Percentiles rank a stretch among this genome's conserved stretches.
These are phyloP conservation scores for Eutolmus rufibarbis DNA, from an alignment of 2,888 invertebrate species.

Conservation along the genomic window DNA sequence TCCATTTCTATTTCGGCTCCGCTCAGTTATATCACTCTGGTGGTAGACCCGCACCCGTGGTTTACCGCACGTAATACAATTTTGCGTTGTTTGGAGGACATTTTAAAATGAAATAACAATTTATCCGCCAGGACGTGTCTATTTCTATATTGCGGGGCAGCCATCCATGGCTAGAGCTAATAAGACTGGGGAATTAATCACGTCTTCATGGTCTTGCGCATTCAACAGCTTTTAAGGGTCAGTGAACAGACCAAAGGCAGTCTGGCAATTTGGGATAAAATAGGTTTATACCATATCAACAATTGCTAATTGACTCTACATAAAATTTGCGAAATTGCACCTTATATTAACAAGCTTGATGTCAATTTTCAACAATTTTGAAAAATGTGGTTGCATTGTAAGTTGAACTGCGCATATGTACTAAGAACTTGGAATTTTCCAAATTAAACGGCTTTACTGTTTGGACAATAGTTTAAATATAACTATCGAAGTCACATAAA, in stretches of 20 bases:
- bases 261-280: not conserved
- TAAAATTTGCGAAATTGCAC: too few relatives aligned
- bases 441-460: too few relatives aligned
- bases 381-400: too few relatives aligned
- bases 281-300: not conserved
- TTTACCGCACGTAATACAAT: not conserved
- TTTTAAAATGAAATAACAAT: not conserved
- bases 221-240: not conserved
- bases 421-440: too few relatives aligned
- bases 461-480: too few relatives aligned
- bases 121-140: not conserved
- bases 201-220: not conserved
- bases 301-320: not conserved
- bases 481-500: too few relatives aligned
- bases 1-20: not conserved
- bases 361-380: too few relatives aligned
- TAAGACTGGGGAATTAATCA: not conserved
- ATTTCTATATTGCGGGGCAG: not conserved
- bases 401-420: too few relatives aligned
- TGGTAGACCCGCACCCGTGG: not conserved
- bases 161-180: not conserved
- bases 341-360: too few relatives aligned
- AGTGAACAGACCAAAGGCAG: not conserved
- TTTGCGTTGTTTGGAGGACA: not conserved
- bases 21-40: not conserved